phyloP scores from a whole-genome alignment of 2,113 vertebrate genomes.

The Cyprinus carpio region DNA sequence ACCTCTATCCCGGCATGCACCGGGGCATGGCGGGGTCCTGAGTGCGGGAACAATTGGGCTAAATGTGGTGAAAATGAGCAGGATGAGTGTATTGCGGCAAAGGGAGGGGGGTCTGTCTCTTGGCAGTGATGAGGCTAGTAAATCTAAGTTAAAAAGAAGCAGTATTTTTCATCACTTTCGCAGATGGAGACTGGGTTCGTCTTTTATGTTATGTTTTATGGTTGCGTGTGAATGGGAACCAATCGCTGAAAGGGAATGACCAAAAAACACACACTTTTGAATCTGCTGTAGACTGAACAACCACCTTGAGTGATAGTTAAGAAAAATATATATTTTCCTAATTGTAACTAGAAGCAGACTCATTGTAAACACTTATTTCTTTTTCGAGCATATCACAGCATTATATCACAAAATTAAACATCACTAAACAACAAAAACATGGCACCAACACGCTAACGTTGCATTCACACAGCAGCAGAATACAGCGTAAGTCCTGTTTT shows the following conservation, averaged over 20 bases:
- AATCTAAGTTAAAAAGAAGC: slow-evolving; percentile 61
- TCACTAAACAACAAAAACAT: neutral
- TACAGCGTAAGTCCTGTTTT: neutral
- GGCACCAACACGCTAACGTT: neutral
- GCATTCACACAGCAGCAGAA: neutral
- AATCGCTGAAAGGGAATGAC: neutral
- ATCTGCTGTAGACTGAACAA: neutral
- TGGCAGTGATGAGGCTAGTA: slow-evolving; percentile 59
- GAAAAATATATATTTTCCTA: neutral
- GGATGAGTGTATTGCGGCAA: slow-evolving; percentile 53
- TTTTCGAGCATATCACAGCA: neutral
- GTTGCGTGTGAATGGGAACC: slow-evolving; percentile 30
- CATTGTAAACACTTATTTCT: neutral
- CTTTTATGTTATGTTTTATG: slow-evolving; percentile 57
- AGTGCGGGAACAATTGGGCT: slow-evolving; percentile 43
- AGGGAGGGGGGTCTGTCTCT: slow-evolving; percentile 38
- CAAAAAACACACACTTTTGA: neutral
- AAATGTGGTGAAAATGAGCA: slow-evolving; percentile 59
- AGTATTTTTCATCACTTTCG: slow-evolving; percentile 59
- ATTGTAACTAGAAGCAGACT: neutral
- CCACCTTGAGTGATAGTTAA: neutral
- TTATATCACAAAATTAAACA: too few relatives aligned
- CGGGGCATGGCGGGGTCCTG: slow-evolving; percentile 14
- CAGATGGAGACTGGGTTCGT: slow-evolving; percentile 57
- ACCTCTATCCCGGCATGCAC: slow-evolving; percentile 38